Percentiles rank a stretch among this genome's conserved stretches.
Conservation (phyloP, 2,113 vertebrate genomes). For the Calidris pugnax region DNA sequence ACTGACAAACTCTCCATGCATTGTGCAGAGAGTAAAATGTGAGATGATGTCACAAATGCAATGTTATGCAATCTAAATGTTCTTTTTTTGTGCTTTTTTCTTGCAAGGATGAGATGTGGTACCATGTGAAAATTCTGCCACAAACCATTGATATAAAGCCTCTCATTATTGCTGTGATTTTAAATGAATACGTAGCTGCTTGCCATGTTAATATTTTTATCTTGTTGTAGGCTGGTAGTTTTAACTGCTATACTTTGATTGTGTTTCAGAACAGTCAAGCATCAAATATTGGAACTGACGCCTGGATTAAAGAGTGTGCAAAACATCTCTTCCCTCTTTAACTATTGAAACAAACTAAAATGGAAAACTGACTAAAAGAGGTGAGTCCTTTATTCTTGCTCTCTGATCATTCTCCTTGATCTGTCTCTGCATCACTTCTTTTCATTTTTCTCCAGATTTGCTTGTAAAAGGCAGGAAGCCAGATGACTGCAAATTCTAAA, state of each 20-base stretch:
- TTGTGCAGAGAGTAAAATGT: background rate
- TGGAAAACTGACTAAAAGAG: slow-evolving; percentile 72
- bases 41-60: background rate
- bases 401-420: background rate
- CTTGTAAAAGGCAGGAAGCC: background rate
- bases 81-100: background rate
- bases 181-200: background rate
- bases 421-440: background rate
- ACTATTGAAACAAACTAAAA: slow-evolving; percentile 42
- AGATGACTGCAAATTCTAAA: background rate
- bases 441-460: background rate
- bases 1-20: background rate
- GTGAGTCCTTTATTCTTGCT: slow-evolving; percentile 53
- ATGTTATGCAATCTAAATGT: background rate
- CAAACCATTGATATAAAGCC: background rate
- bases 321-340: slow-evolving; percentile 14
- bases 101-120: background rate
- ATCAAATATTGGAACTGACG: slow-evolving; percentile 52
- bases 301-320: background rate
- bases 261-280: slow-evolving; percentile 67
- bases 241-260: slow-evolving; percentile 62
- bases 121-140: background rate
- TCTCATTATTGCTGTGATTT: background rate
- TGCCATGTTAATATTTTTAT: background rate
- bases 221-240: slow-evolving; percentile 11